These are phyloP conservation scores for Plecotus auritus DNA, from an alignment of 2,113 vertebrate genomes.

Conservation along the genomic window DNA sequence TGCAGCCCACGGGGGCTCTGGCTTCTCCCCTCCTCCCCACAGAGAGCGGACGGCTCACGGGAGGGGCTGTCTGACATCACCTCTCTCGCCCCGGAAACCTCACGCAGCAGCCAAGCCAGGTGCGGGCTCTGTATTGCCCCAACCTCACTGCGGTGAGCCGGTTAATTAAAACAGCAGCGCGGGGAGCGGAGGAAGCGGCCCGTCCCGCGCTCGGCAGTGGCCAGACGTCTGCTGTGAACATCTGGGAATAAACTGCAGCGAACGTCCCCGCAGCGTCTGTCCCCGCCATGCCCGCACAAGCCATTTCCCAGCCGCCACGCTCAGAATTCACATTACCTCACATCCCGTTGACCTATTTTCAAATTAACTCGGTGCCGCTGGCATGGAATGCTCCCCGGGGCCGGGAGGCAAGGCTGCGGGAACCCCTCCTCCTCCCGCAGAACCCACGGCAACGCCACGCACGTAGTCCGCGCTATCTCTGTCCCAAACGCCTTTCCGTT, in stretches of 20 bases:
- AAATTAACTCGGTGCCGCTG: slow-evolving; percentile 1
- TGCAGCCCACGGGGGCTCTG: not conserved
- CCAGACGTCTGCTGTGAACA: slow-evolving; percentile 74
- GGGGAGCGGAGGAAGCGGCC: not conserved
- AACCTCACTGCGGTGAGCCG: not conserved
- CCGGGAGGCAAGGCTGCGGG: not conserved
- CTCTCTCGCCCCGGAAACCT: not conserved
- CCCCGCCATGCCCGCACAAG: slow-evolving; percentile 56
- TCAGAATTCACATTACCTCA: slow-evolving; percentile 61
- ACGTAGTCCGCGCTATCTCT: not conserved
- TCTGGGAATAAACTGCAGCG: slow-evolving; percentile 68
- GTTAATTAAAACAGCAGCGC: slow-evolving; percentile 24
- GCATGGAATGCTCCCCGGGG: not conserved
- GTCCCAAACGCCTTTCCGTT: not conserved
- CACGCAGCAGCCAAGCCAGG: not conserved
- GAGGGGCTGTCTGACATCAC: not conserved
- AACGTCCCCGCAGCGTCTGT: slow-evolving; percentile 45
- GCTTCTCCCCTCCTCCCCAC: not conserved
- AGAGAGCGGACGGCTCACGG: rapidly evolving
- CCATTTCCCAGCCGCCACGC: slow-evolving; percentile 52
- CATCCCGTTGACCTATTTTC: slow-evolving; percentile 68
- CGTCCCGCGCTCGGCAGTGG: not conserved
- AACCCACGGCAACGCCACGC: not conserved
- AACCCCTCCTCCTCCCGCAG: not conserved
- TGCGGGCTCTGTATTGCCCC: not conserved